Percentiles rank a stretch among this genome's conserved stretches.
phyloP scores from a whole-genome alignment of 2,888 invertebrate genomes.

The Noctua fimbriata region DNA sequence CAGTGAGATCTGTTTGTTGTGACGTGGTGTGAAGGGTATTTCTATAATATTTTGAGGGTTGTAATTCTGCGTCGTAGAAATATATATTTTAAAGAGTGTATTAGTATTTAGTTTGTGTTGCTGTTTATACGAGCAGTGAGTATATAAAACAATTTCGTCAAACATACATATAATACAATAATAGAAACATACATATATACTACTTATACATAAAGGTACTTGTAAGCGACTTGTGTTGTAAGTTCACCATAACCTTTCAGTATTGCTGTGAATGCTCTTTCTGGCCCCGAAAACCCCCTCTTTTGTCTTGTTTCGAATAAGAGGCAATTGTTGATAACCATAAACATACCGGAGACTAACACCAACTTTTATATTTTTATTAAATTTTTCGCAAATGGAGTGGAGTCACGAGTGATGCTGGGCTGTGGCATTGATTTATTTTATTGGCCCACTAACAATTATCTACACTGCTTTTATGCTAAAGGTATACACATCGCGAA shows the following conservation, averaged over 20 bases:
- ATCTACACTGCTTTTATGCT: neutral
- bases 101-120: neutral
- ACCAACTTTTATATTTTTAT: neutral
- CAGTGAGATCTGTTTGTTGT: neutral
- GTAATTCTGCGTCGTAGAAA: neutral
- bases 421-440: neutral
- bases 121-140: neutral
- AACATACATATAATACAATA: neutral
- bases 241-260: constrained; percentile 20
- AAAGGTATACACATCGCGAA: too few relatives aligned
- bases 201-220: neutral
- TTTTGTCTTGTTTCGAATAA: neutral
- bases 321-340: neutral
- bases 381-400: neutral
- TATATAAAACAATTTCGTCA: neutral
- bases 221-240: constrained; percentile 7
- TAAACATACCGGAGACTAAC: neutral
- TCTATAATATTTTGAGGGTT: neutral
- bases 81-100: neutral
- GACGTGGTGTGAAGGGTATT: neutral
- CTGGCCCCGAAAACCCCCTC: neutral
- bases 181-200: neutral
- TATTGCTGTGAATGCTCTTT: constrained; percentile 3
- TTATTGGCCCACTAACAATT: neutral
- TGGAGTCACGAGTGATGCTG: neutral